A percentile compares a stretch with the other conserved stretches of the same genome.
These are phyloP conservation scores for Erinaceus europaeus DNA, from an alignment of 2,113 vertebrate species.

Conservation along the genomic window DNA sequence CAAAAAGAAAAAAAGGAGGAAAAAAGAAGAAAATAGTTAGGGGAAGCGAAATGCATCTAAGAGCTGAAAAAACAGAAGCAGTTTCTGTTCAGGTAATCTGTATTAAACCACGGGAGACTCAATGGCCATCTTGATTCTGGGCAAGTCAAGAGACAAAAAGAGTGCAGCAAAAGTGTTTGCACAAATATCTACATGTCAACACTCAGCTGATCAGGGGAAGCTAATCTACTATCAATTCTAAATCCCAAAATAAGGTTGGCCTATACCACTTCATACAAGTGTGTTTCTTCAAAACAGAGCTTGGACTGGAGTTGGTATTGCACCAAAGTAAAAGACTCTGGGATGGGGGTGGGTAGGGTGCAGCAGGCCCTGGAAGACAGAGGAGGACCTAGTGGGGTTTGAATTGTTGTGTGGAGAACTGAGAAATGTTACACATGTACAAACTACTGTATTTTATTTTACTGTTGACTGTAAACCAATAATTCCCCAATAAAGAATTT, in stretches of 20 bases:
- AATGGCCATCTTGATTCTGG: background rate
- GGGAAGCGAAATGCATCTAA: conserved; percentile 47
- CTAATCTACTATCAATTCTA: background rate
- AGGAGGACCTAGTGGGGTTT: no score
- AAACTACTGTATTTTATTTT: no score
- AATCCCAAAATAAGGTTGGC: background rate
- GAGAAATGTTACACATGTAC: no score
- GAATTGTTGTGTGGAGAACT: no score
- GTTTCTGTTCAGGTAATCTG: conserved; percentile 32
- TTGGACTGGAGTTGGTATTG: no score
- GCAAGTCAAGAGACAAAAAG: background rate
- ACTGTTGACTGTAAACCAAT: no score
- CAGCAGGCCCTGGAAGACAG: no score
- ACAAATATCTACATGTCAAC: background rate
- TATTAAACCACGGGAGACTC: background rate
- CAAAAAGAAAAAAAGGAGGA: conserved; percentile 44
- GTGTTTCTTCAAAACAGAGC: no score
- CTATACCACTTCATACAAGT: background rate
- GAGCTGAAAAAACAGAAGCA: no score
- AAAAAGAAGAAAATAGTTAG: conserved; percentile 27
- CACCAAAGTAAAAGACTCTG: no score
- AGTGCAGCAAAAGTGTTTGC: background rate
- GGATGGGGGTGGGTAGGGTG: no score
- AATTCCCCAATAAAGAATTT: no score
- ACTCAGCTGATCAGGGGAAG: background rate